Conservation (phyloP, 2,113 vertebrate genomes). For the Bos indicus region DNA sequence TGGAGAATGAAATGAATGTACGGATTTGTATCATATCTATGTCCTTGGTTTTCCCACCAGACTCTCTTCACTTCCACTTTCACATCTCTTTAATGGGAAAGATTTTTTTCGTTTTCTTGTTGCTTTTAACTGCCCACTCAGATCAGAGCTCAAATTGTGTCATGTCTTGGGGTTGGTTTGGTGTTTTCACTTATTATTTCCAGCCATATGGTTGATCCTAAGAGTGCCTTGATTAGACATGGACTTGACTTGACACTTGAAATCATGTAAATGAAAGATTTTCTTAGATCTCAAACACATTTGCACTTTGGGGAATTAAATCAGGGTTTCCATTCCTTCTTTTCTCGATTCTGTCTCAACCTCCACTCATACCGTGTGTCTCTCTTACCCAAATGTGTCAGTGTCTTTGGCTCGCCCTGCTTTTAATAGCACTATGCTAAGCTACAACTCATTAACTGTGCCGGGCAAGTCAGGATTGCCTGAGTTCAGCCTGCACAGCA, state of each 20-base stretch:
- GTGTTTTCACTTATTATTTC: neutral
- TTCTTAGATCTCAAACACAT: neutral
- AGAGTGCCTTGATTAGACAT: neutral
- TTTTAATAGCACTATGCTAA: constrained; percentile 34
- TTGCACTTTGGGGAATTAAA: neutral
- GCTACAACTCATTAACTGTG: neutral
- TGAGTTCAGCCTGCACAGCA: neutral
- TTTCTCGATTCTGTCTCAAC: neutral
- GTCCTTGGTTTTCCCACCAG: neutral
- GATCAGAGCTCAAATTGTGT: neutral
- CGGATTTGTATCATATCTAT: neutral
- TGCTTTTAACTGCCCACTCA: neutral
- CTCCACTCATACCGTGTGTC: neutral
- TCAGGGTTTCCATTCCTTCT: neutral
- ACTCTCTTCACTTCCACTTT: neutral
- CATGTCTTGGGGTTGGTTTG: neutral
- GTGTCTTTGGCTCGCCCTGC: neutral
- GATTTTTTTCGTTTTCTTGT: neutral
- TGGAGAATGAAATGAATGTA: neutral
- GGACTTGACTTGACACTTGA: neutral
- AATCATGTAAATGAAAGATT: neutral
- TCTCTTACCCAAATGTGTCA: neutral
- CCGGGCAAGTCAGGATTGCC: neutral
- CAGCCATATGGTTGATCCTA: neutral
- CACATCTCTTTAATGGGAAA: neutral